A percentile compares a stretch with the other conserved stretches of the same genome.
Conservation (phyloP, 2,888 invertebrate species). For the Leptothorax acervorum region DNA sequence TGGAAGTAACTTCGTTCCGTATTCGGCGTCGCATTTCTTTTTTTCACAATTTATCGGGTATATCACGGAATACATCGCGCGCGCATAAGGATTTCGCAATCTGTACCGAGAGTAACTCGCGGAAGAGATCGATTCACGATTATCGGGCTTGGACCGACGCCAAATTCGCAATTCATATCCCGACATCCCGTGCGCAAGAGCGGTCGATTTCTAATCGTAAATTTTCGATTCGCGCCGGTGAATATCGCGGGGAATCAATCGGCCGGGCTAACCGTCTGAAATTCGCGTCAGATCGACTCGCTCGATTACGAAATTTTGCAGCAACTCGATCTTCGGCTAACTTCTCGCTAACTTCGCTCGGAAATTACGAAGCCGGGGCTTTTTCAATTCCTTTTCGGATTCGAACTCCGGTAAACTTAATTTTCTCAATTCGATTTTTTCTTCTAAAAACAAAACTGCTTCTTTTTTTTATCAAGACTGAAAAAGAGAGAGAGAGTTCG, state of each 20-base stretch:
- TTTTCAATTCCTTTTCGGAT: conserved; percentile 16
- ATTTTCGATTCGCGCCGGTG: conserved; percentile 28
- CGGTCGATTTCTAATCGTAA: conserved; percentile 39
- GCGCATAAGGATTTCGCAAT: not conserved
- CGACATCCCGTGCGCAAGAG: conserved; percentile 1
- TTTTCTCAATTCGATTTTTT: conserved; percentile 1
- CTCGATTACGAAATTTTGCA: conserved; percentile 51
- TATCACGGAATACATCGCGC: not conserved
- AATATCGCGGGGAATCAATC: conserved; percentile 39
- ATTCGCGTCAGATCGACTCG: conserved; percentile 11
- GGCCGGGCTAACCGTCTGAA: conserved; percentile 1
- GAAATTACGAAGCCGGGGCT: conserved; percentile 14
- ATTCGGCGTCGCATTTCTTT: not conserved
- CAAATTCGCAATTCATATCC: conserved; percentile 39
- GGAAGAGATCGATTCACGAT: conserved; percentile 38
- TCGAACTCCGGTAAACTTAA: conserved; percentile 21
- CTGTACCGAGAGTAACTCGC: not conserved
- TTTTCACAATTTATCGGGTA: not conserved
- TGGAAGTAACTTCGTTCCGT: too few relatives aligned
- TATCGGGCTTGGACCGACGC: conserved; percentile 7
- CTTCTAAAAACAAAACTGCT: not conserved
- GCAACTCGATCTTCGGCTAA: conserved; percentile 16
- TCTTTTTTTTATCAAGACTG: not conserved
- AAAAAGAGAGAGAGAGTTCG: not conserved
- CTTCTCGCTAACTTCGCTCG: conserved; percentile 1